Evolutionary conservation across 2,797 vertebrate genomes (phyloP), one percentile per base, ranked within the genome.

Genomic region (Pipistrellus kuhlii): DNA sequence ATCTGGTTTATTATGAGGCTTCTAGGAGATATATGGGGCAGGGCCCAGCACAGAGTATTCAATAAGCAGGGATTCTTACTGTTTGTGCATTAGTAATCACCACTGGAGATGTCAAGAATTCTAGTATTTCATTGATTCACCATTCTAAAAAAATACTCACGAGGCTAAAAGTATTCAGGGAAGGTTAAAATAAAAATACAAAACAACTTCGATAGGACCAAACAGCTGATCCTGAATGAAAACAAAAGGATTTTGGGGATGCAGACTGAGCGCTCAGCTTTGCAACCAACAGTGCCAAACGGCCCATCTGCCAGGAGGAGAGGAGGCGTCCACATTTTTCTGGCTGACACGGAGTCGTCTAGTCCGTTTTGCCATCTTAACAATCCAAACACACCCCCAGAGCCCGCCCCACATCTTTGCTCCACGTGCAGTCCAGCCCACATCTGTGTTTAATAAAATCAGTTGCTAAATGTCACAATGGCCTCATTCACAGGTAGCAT

Each of bases 401-500:
- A 38, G 95, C 95, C 89, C 85, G 91, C 83, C 93, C 84, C 91
- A 95, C 95, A 97, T 97, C 97, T 97, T 96, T 48, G 83, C 97
- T 95, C 97, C 97, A 96, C 89, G 90, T 96, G 97, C 97, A 96
- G 97, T 84, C 95, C 46, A 90, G 97, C 89, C 97, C 97, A 98
- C 98, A 98, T 98, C 98, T 98, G 98, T 46, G 94, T 98, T 97
- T 92, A 97, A 98, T 98, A 98, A 98, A 95, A 95, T 94, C 97
- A 94, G 97, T 95, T 97, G 97, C 98, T 97, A 97, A 97, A 98
- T 98, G 98, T 98, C 98, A 98, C 98, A 98, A 97, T 97, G 97
- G 97, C 95, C 96, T 98, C 98, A 98, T 98, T 98, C 98, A 98
- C 98, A 98, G 98, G 98, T 98, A 98, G 97, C 97, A 91, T 95